These are phyloP conservation scores for Ischnus inquisitorius DNA, from an alignment of 2,888 invertebrate species.

Conservation along the genomic window DNA sequence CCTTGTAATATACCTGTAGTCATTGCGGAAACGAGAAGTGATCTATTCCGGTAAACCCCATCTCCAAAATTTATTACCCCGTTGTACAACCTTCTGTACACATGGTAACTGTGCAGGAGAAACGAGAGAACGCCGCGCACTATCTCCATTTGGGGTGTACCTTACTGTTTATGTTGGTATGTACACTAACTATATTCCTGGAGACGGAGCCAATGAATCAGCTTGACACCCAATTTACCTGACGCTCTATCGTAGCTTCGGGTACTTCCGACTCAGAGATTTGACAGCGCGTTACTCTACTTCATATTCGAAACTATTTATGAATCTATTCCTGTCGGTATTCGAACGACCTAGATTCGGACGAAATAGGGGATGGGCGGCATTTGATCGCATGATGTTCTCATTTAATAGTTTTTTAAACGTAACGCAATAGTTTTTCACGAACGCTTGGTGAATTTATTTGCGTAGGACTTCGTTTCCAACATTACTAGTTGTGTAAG, in stretches of 20 bases:
- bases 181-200: slow-evolving; percentile 57
- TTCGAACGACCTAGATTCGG: background rate
- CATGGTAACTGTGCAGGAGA: slow-evolving; percentile 33
- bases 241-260: slow-evolving; percentile 53
- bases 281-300: background rate
- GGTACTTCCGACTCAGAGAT: background rate
- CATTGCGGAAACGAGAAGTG: slow-evolving; percentile 44
- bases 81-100: slow-evolving; percentile 45
- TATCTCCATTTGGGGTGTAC: slow-evolving; percentile 48
- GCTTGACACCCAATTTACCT: slow-evolving; percentile 66
- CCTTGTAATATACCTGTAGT: slow-evolving; percentile 7
- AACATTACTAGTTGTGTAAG: too few relatives aligned
- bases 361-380: too few relatives aligned
- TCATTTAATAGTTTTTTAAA: too few relatives aligned
- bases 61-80: slow-evolving; percentile 56
- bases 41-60: slow-evolving; percentile 58
- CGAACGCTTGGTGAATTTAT: too few relatives aligned
- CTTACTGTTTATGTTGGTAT: slow-evolving; percentile 26
- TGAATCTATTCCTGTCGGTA: too few relatives aligned
- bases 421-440: too few relatives aligned
- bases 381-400: too few relatives aligned
- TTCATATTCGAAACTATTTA: background rate
- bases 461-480: too few relatives aligned
- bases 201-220: slow-evolving; percentile 60
- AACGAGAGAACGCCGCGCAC: slow-evolving; percentile 41